Evolutionary conservation across 2,888 invertebrate species (phyloP).

Genomic region (Heliconius ismenius): DNA sequence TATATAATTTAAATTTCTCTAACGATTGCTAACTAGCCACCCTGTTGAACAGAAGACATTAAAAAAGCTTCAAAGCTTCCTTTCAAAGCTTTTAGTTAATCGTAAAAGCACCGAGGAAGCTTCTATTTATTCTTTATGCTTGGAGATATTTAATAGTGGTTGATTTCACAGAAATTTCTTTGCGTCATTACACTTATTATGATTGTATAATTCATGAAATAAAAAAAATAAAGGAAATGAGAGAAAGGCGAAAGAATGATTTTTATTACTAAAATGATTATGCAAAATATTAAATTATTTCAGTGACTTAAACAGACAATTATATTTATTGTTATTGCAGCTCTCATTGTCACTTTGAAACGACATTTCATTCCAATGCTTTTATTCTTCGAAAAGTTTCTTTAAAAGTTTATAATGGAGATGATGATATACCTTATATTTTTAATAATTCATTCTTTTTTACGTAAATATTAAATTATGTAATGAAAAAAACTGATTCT

Average conservation of each 20-base stretch:
- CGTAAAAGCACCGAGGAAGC: constrained; percentile 14
- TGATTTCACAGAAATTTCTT: background rate
- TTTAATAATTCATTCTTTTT: no score
- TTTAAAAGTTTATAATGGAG: background rate
- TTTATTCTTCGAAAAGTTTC: background rate
- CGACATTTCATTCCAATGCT: background rate
- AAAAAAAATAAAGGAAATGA: background rate
- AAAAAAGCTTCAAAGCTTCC: background rate
- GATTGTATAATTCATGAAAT: background rate
- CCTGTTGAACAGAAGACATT: background rate
- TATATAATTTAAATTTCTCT: constrained; percentile 4
- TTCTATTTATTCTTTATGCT: constrained; percentile 15
- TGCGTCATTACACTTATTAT: constrained; percentile 3
- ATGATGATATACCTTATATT: background rate
- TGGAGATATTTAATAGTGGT: background rate
- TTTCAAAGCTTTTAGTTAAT: constrained; percentile 23
- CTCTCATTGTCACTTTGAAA: background rate
- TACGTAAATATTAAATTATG: no score
- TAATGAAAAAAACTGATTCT: no score
- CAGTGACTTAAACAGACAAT: no score
- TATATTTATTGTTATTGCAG: no score
- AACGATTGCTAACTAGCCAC: constrained; percentile 16
- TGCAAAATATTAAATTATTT: no score
- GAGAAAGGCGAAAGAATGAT: background rate
- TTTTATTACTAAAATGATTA: no score